Percentiles rank a stretch among this genome's conserved stretches.
These are phyloP conservation scores for Drosophila demipolita DNA, from an alignment of 2,888 invertebrate species.

Conservation along the genomic window DNA sequence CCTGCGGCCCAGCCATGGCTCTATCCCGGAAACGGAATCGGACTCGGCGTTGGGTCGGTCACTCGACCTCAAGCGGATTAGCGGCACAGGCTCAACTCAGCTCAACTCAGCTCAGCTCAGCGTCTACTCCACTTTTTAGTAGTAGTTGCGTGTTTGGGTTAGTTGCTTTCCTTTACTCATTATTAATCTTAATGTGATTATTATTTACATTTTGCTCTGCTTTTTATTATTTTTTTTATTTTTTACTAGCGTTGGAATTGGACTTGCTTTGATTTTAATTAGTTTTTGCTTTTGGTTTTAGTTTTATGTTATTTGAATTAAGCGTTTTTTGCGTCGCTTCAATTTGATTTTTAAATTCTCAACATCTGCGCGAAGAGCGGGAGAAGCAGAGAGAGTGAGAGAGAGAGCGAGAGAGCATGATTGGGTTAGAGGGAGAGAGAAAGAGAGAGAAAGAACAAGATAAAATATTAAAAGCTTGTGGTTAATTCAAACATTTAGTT, in stretches of 20 bases:
- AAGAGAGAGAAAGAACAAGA: slow-evolving; percentile 48
- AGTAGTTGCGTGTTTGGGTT: neutral
- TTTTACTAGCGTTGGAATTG: neutral
- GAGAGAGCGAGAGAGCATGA: slow-evolving; percentile 27
- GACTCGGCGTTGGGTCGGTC: slow-evolving; percentile 8
- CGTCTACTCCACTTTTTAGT: neutral
- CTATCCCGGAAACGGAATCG: slow-evolving; percentile 2
- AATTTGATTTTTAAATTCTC: slow-evolving; percentile 30
- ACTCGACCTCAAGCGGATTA: slow-evolving; percentile 5
- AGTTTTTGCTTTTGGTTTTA: slow-evolving; percentile 12
- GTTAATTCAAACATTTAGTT: slow-evolving; percentile 24
- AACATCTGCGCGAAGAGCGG: slow-evolving; percentile 43
- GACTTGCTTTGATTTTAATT: slow-evolving; percentile 10
- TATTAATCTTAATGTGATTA: neutral
- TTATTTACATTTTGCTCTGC: neutral
- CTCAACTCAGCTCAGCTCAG: neutral
- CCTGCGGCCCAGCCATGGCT: slow-evolving; percentile 84
- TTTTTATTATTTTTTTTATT: neutral
- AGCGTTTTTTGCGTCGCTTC: slow-evolving; percentile 24
- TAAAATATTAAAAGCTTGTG: slow-evolving; percentile 46
- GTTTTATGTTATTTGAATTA: slow-evolving; percentile 7
- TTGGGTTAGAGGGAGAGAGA: slow-evolving; percentile 33
- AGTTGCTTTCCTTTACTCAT: neutral
- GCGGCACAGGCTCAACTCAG: neutral
- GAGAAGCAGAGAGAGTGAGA: slow-evolving; percentile 21